Evolutionary conservation across 1,140 invertebrate species (phyloP).

Genomic region (Thalassaphorura encarpata): DNA sequence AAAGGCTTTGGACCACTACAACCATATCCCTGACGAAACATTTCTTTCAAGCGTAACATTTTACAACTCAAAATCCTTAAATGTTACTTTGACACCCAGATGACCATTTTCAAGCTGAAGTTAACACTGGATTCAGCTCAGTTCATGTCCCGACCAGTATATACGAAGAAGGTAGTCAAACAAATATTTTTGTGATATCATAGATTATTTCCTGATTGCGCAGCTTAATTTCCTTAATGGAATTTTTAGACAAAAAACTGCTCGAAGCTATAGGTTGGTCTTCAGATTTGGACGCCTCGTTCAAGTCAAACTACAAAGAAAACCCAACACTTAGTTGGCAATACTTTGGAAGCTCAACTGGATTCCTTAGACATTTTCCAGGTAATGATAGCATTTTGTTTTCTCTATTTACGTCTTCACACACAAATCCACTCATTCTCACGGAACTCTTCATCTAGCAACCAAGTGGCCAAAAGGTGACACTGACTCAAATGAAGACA

Average conservation of each 20-base stretch:
- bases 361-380: conserved; percentile 82
- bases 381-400: conserved; percentile 45
- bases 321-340: conserved; percentile 89
- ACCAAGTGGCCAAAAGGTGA: conserved; percentile 43
- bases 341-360: conserved; percentile 86
- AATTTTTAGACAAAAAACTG: conserved; percentile 47
- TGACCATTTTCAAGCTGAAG: conserved; percentile 70
- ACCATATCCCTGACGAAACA: conserved; percentile 17
- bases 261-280: conserved; percentile 76
- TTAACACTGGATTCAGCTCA: conserved; percentile 72
- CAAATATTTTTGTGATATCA: neutral
- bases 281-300: conserved; percentile 67
- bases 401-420: neutral
- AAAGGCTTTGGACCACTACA: conserved; percentile 30
- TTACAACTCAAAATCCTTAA: conserved; percentile 52
- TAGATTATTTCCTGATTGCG: neutral
- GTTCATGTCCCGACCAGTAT: conserved; percentile 92
- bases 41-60: conserved; percentile 64
- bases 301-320: conserved; percentile 69
- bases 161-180: conserved; percentile 62
- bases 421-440: neutral
- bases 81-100: conserved; percentile 49
- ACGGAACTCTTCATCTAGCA: neutral
- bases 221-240: no score
- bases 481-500: conserved; percentile 3